A percentile compares a stretch with the other conserved stretches of the same genome.
Evolutionary conservation across 2,888 invertebrate genomes (phyloP).

Genomic region (Acheta domesticus): DNA sequence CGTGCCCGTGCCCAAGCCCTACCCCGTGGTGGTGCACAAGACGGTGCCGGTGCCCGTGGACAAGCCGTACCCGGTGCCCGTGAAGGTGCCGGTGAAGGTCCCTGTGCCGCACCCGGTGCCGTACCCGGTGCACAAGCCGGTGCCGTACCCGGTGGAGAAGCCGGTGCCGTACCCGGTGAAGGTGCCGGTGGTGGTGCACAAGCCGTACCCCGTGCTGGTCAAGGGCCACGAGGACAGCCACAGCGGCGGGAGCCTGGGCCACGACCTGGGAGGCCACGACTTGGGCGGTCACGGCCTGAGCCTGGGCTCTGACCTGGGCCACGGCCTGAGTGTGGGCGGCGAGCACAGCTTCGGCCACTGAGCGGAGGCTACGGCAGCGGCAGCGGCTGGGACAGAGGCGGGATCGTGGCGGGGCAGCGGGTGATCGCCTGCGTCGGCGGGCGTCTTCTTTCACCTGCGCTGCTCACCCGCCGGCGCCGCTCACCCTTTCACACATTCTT

Average conservation of each 20-base stretch:
- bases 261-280: background rate
- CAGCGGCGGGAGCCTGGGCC: background rate
- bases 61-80: slow-evolving; percentile 31
- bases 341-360: no score
- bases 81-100: slow-evolving; percentile 54
- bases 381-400: no score
- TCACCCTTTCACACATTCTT: no score
- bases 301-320: background rate
- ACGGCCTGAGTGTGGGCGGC: background rate
- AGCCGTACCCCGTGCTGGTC: background rate
- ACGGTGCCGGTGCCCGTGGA: slow-evolving; percentile 50
- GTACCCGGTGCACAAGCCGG: background rate
- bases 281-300: slow-evolving; percentile 22
- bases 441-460: no score
- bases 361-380: background rate
- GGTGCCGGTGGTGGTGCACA: background rate
- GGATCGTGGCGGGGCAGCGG: no score
- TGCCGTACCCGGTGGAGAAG: background rate
- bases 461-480: no score
- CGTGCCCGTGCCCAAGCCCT: slow-evolving; percentile 48
- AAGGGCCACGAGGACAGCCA: background rate
- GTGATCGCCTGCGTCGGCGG: no score
- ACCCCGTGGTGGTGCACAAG: slow-evolving; percentile 39
- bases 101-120: background rate
- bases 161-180: background rate